These are phyloP conservation scores for Sphecodes monilicornis DNA, from an alignment of 2,888 invertebrate genomes.

Conservation along the genomic window DNA sequence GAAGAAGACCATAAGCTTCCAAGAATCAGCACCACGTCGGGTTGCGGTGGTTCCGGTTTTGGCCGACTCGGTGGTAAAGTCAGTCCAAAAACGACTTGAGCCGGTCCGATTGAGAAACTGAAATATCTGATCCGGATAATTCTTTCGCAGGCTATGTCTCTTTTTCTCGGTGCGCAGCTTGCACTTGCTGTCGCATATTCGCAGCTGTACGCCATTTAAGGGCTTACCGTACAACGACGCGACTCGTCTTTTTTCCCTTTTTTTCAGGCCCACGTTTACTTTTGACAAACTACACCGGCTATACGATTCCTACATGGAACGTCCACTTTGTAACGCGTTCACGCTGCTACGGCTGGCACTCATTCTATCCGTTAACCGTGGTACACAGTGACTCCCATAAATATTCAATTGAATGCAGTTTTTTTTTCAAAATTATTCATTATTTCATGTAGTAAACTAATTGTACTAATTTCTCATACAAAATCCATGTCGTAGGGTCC, in stretches of 20 bases:
- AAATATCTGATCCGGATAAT: conserved; percentile 56
- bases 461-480: no score
- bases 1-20: conserved; percentile 24
- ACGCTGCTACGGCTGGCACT: not conserved
- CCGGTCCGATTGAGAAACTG: conserved; percentile 53
- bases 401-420: no score
- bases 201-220: conserved; percentile 65
- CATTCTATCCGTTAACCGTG: not conserved
- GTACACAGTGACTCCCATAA: no score
- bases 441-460: no score
- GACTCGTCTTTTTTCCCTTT: conserved; percentile 21
- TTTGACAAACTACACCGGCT: conserved; percentile 62
- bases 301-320: conserved; percentile 15
- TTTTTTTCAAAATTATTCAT: no score
- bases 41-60: conserved; percentile 41
- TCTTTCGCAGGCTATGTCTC: conserved; percentile 46
- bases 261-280: conserved; percentile 45
- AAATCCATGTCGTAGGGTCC: no score
- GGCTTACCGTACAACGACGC: conserved; percentile 35
- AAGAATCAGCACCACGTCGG: conserved; percentile 6
- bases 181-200: conserved; percentile 31
- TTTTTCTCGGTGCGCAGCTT: conserved; percentile 34
- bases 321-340: not conserved
- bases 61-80: conserved; percentile 30
- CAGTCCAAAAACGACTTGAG: conserved; percentile 50